phyloP scores from a whole-genome alignment of 2,797 vertebrate species.

The Cirrhinus mrigala region DNA sequence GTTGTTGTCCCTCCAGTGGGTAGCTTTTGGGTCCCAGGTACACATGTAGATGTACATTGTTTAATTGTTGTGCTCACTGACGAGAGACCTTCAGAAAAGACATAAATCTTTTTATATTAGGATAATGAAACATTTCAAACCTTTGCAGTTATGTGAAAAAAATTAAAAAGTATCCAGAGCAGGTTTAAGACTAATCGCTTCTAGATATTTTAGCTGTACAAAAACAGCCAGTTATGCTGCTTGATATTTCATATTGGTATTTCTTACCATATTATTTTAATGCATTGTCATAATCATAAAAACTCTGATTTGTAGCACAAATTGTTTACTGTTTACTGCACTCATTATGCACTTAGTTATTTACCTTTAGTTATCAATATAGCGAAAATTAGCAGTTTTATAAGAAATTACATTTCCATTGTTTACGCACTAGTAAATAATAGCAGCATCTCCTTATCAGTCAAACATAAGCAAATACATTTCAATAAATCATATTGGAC shows the following conservation, averaged over 20 bases:
- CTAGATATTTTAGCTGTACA: neutral
- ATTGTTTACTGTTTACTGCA: neutral
- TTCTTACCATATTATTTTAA: too few species aligned
- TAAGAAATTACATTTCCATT: neutral
- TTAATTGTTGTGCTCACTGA: neutral
- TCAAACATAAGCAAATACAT: neutral
- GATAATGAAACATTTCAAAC: neutral
- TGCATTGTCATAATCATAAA: neutral
- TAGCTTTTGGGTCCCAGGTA: neutral
- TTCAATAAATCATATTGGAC: neutral
- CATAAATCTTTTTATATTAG: neutral
- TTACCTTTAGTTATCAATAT: neutral
- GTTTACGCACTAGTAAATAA: neutral
- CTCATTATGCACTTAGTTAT: neutral
- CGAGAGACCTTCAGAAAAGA: neutral
- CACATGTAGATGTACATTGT: neutral
- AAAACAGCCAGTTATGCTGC: too few species aligned
- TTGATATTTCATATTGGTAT: too few species aligned
- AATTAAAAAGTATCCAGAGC: too few species aligned
- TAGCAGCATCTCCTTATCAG: neutral
- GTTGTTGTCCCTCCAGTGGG: accelerated
- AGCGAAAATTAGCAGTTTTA: neutral
- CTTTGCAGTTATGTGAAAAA: neutral
- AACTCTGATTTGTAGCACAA: neutral
- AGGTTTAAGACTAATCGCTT: neutral